Evolutionary conservation across 2,888 invertebrate species (phyloP), one percentile per base, ranked within the genome.

Genomic region (Lordiphosa andalusiaca): DNA sequence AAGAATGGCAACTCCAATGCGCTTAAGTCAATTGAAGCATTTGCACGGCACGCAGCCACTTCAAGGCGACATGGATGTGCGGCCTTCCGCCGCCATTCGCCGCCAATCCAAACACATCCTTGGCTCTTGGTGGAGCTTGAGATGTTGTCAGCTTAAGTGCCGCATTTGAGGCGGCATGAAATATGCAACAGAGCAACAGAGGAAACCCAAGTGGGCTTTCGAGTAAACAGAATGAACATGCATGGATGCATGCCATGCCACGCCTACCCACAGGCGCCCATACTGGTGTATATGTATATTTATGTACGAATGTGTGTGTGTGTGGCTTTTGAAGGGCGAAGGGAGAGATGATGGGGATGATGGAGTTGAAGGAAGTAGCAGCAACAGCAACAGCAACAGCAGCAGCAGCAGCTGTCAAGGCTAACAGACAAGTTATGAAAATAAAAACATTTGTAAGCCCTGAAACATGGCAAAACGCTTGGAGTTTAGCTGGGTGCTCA

Each of bases 21-120:
- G 58, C 53, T 62, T 67, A 61, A 80, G 66, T 63, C 76, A 83
- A 75, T 80, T 80, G 65, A 46, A 69, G 58, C 55, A 74, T 66
- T 82, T 57, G 56, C 67, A 80, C 60, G 64, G 56, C 54, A 41
- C 51, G 55, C 63, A 60, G 59, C 69, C 53, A 72, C 69, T 66
- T 66, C 33, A 37, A 57, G 51, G 21, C 13, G 41, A 16, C 30
- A 21, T 41, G 39, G 25, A 19, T 39, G 7, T 10, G 16, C 9
- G 38, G 5, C 0, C 25, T 21, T 3, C 7, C 50, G 6, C 16
- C 9, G 10, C 23, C n/a, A 3, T 13, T 37, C 10, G 1, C 12
- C 9, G 6, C 2, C 36, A 6, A 21, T 30, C 16, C 4, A 0
- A 5, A 33, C 41, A 33, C 33, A 19, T n/a, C 16, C 35, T 9